Evolutionary conservation across 2,797 vertebrate genomes (phyloP).

Genomic region (Xenentodon cancila): DNA sequence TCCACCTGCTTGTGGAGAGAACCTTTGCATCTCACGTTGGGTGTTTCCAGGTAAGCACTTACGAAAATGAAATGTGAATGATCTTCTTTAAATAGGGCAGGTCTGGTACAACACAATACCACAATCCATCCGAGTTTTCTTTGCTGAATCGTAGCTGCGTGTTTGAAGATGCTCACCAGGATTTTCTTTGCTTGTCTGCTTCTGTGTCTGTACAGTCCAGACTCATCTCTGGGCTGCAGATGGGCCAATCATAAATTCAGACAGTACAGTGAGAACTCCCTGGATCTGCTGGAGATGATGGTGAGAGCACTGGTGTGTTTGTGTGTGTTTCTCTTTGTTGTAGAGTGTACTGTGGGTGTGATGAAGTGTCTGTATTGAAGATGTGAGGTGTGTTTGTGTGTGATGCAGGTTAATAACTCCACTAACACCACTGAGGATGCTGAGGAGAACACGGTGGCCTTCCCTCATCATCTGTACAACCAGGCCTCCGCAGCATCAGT

Average conservation of each 20-base stretch:
- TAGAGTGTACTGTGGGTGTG: accelerated
- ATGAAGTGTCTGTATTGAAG: background rate
- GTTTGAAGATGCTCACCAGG: slow-evolving; percentile 36
- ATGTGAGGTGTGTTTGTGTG: slow-evolving; percentile 8
- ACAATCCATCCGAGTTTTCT: too few relatives aligned
- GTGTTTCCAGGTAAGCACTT: background rate
- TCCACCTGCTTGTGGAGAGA: background rate
- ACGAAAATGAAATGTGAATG: background rate
- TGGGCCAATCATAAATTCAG: slow-evolving; percentile 68
- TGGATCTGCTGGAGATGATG: slow-evolving; percentile 55
- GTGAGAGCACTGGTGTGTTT: slow-evolving; percentile 31
- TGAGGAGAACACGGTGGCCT: slow-evolving; percentile 10
- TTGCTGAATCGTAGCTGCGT: accelerated
- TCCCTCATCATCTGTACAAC: slow-evolving; percentile 61
- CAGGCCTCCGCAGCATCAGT: slow-evolving; percentile 55
- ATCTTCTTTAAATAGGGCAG: background rate
- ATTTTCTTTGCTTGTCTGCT: slow-evolving; percentile 24
- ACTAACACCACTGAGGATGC: slow-evolving; percentile 39
- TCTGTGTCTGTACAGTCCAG: slow-evolving; percentile 20
- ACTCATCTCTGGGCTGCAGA: slow-evolving; percentile 49
- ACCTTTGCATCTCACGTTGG: background rate
- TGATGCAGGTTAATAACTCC: slow-evolving; percentile 44
- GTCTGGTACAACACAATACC: background rate
- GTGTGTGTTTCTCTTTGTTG: accelerated
- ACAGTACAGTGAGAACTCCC: slow-evolving; percentile 32